Base-by-base conservation (phyloP, 2,888 invertebrate genomes). In the Platycheirus albimanus region DNA sequence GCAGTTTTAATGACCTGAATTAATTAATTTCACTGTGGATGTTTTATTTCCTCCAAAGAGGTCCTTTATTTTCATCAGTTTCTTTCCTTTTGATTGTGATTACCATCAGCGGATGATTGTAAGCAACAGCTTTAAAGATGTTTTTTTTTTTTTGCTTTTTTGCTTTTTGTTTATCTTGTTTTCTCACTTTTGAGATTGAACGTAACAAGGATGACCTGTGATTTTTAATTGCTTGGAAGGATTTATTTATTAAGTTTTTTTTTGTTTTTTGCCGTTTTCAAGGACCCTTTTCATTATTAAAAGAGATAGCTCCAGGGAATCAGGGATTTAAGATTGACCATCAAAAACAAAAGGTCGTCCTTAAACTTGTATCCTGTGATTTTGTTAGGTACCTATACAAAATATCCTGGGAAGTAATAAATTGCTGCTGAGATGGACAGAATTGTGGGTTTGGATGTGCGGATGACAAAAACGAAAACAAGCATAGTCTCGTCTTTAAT, bases 1-100 rank as follows among this genome's bases (percentile, higher is more conserved):
- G 61, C 67, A 45, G 52, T 79, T 79, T 74, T 67, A 79, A 79
- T 79, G 79, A 79, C 61, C 72, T 52, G 61, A 41, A 79, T 69
- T 79, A 79, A 72, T 72, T 72, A 41, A 45, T 66, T 74, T 43
- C 51, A 51, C 43, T 63, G 33, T 15, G 30, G 5, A 52, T 49
- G 36, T 45, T 66, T 52, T 56, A 56, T 52, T 56, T 52, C 11
- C 63, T 47, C 20, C 5, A 36, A 61, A 30, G 45, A 61, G 45
- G 54, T 66, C 33, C 41, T 64, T 49, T 38, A 49, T 77, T 64
- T 41, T 64, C 51, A 77, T 71, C 64, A 71, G 30, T 38, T 66
- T 8, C 36, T 28, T 71, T 43, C 28, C 11, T n/a, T 61, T 51
- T 43, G 61, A 30, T 58, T 30, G 19, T 24, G 36, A 47, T 58